A percentile compares a stretch with the other conserved stretches of the same genome.
Conservation (phyloP, 1,140 invertebrate species). For the Eulimnadia texana region DNA sequence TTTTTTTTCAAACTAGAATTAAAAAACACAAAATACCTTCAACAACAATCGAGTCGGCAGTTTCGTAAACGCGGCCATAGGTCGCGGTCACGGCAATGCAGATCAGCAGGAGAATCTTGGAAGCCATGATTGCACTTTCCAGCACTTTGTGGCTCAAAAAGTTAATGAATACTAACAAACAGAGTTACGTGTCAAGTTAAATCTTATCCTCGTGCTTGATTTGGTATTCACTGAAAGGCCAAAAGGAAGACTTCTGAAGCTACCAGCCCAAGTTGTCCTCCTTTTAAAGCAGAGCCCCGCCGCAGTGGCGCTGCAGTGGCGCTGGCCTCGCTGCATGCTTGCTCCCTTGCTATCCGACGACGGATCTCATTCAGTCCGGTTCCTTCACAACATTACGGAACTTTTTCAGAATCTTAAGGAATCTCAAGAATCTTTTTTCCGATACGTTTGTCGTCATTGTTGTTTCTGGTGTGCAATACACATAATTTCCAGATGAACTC, state of each 20-base stretch:
- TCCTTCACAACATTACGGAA: no score
- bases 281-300: background rate
- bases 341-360: no score
- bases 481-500: no score
- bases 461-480: no score
- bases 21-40: conserved; percentile 13
- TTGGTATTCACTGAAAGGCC: background rate
- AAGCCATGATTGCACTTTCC: background rate
- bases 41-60: conserved; percentile 12
- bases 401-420: no score
- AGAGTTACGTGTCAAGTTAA: no score
- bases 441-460: no score
- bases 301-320: background rate
- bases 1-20: background rate
- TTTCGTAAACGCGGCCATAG: conserved; percentile 10
- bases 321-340: background rate
- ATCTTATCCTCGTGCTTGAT: background rate
- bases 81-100: background rate
- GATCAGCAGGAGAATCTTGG: background rate
- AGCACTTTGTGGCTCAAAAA: no score
- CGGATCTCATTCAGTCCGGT: no score
- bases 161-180: no score
- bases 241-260: background rate
- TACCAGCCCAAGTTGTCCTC: background rate
- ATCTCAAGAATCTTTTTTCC: no score